A percentile compares a stretch with the other conserved stretches of the same genome.
Conservation (phyloP, 2,888 invertebrate species). For the Lycocerus yunnanus region DNA sequence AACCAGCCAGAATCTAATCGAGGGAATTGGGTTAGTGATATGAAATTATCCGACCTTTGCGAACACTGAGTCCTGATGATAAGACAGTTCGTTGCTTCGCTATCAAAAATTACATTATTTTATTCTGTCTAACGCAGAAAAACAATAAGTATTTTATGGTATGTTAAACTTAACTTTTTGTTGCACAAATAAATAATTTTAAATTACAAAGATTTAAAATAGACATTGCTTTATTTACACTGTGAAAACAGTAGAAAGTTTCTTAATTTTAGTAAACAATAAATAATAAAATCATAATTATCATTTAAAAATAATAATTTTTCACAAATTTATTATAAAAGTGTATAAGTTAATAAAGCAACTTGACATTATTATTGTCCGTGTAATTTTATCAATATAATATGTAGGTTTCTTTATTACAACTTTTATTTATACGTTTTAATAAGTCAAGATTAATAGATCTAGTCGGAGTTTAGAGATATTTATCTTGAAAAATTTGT, state of each 20-base stretch:
- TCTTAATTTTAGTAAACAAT: no score
- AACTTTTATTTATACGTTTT: not conserved
- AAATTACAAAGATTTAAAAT: not conserved
- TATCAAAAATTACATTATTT: slow-evolving; percentile 49
- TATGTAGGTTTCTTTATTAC: not conserved
- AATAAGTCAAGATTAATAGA: slow-evolving; percentile 2
- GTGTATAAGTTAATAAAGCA: not conserved
- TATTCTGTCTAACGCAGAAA: slow-evolving; percentile 38
- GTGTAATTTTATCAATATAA: not conserved
- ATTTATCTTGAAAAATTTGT: not conserved
- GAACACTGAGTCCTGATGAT: slow-evolving; percentile 54
- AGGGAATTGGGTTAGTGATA: slow-evolving; percentile 56
- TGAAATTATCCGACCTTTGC: slow-evolving; percentile 51
- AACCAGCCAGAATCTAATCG: slow-evolving; percentile 57
- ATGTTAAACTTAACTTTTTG: slow-evolving; percentile 16
- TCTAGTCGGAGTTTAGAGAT: not conserved
- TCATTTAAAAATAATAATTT: not conserved
- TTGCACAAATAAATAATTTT: slow-evolving; percentile 4
- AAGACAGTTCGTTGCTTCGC: slow-evolving; percentile 52
- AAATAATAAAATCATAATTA: not conserved
- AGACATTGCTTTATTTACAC: not conserved
- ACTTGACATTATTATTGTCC: not conserved
- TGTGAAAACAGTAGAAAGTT: not conserved
- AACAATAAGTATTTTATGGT: slow-evolving; percentile 27
- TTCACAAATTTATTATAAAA: not conserved